A percentile compares a stretch with the other conserved stretches of the same genome.
Conservation (phyloP, 2,113 vertebrate genomes). For the Callospermophilus lateralis region DNA sequence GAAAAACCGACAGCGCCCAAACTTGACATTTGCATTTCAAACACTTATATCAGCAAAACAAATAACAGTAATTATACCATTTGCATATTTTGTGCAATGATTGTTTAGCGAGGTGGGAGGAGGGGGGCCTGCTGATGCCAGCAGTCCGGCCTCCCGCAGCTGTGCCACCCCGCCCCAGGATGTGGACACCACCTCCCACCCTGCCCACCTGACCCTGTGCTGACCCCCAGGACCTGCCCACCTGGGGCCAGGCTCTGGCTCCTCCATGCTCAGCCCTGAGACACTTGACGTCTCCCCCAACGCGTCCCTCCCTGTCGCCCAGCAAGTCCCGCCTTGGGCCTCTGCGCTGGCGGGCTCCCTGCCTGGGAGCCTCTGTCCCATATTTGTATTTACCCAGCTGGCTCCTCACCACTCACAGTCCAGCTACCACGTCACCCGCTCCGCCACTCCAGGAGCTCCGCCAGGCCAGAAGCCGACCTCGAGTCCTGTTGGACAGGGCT, state of each 20-base stretch:
- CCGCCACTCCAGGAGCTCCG: background rate
- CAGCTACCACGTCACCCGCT: background rate
- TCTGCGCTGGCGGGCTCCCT: accelerated
- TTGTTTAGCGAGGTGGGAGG: slow-evolving; percentile 83
- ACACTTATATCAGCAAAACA: slow-evolving; percentile 87
- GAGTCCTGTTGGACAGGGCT: background rate
- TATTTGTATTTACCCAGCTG: background rate
- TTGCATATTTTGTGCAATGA: slow-evolving; percentile 87
- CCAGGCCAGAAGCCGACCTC: background rate
- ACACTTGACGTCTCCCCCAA: too few species aligned
- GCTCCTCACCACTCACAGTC: accelerated
- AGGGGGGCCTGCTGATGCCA: slow-evolving; percentile 73
- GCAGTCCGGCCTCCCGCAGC: slow-evolving; percentile 69
- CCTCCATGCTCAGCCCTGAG: background rate
- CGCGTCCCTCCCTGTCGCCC: too few species aligned
- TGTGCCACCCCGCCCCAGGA: slow-evolving; percentile 61
- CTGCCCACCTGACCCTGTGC: background rate
- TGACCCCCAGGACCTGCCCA: background rate
- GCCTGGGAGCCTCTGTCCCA: background rate
- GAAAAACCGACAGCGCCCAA: slow-evolving; percentile 60
- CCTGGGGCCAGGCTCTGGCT: accelerated
- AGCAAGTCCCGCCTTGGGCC: background rate
- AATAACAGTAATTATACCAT: slow-evolving; percentile 89
- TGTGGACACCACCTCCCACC: background rate
- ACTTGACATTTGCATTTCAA: slow-evolving; percentile 89